Conservation (phyloP, 2,888 invertebrate genomes). For the Notodromas monacha region DNA sequence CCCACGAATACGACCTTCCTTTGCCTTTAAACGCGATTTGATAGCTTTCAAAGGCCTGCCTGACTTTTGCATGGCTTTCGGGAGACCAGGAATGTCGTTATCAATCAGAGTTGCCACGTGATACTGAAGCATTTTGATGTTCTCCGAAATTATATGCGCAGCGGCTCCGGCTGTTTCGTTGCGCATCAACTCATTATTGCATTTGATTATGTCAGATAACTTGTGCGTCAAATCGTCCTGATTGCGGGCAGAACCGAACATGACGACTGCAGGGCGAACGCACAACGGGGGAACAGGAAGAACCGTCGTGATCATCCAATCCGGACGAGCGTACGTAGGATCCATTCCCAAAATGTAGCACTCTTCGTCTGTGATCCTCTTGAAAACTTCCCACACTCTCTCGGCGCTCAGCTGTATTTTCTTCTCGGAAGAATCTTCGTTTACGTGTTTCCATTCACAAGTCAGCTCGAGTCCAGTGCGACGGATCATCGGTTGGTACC, state of each 20-base stretch:
- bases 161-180: constrained; percentile 92
- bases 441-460: constrained; percentile 94
- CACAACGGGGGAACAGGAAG: constrained; percentile 83
- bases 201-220: constrained; percentile 85
- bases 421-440: constrained; percentile 90
- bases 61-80: constrained; percentile 91
- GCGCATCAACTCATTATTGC: constrained; percentile 72
- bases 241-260: constrained; percentile 96
- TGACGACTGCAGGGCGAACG: constrained; percentile 88
- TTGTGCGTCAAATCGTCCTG: constrained; percentile 97
- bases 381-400: constrained; percentile 81
- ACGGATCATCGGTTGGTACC: constrained; percentile 76
- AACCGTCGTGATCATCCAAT: constrained; percentile 97
- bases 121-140: constrained; percentile 87
- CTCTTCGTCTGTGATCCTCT: constrained; percentile 76
- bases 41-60: constrained; percentile 92
- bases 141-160: constrained; percentile 81
- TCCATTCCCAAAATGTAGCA: constrained; percentile 79
- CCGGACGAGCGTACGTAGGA: constrained; percentile 80
- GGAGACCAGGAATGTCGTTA: constrained; percentile 95
- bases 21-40: constrained; percentile 75
- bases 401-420: constrained; percentile 80
- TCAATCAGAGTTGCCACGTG: constrained; percentile 93
- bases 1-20: constrained; percentile 93
- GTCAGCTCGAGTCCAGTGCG: constrained; percentile 63